Conservation (phyloP, 2,797 vertebrate genomes). For the Ataeniobius toweri region DNA sequence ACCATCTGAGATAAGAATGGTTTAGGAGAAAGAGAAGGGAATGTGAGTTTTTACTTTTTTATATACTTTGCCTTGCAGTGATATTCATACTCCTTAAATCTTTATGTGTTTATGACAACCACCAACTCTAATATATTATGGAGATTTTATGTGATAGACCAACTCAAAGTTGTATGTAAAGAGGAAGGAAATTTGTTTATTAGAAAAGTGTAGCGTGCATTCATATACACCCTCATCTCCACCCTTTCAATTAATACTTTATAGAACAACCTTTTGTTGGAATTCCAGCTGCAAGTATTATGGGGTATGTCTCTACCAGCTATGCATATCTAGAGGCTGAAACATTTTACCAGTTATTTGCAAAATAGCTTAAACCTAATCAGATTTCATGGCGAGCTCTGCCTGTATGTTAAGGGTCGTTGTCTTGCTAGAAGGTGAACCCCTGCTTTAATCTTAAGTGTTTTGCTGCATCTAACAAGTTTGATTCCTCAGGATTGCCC, state of each 20-base stretch:
- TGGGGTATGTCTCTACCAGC: neutral
- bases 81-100: neutral
- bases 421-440: neutral
- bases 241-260: neutral
- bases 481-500: too few species aligned
- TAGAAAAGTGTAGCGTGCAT: neutral
- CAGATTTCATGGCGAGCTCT: neutral
- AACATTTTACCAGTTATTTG: neutral
- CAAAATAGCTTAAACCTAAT: too few species aligned
- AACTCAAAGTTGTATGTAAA: neutral
- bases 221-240: neutral
- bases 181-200: neutral
- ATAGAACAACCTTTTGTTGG: neutral
- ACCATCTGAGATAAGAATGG: constrained; percentile 75
- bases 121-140: neutral
- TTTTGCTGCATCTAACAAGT: too few species aligned
- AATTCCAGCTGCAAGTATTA: neutral
- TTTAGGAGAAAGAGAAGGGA: neutral
- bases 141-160: neutral
- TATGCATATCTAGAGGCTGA: neutral
- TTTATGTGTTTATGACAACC: neutral
- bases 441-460: neutral
- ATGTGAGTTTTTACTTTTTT: neutral
- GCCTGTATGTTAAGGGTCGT: neutral
- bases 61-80: neutral